phyloP scores from a whole-genome alignment of 2,797 vertebrate genomes.

The Darevskia nairensis region DNA sequence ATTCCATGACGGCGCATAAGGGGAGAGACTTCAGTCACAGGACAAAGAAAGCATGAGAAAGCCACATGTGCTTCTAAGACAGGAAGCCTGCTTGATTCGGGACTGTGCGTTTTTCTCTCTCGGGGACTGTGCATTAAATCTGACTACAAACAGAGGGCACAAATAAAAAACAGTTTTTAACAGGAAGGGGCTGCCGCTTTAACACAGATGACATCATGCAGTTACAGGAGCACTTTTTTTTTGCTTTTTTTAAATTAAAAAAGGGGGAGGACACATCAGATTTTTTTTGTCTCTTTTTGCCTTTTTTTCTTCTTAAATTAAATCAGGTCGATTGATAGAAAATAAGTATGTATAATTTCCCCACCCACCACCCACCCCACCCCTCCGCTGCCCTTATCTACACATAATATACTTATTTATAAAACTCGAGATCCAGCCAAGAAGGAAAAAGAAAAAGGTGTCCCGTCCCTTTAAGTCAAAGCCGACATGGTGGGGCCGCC shows the following conservation, averaged over 20 bases:
- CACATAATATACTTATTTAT: conserved; percentile 80
- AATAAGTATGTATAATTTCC: conserved; percentile 82
- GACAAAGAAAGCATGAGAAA: conserved; percentile 32
- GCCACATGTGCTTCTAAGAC: conserved; percentile 41
- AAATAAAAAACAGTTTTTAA: not conserved
- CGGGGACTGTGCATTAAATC: conserved; percentile 3
- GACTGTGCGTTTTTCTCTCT: not conserved
- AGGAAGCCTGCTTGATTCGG: not conserved
- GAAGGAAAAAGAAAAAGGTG: not conserved
- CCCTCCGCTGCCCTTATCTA: conserved; percentile 74
- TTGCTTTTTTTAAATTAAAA: conserved; percentile 1
- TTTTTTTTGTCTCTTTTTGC: conserved; percentile 63
- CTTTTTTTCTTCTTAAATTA: conserved; percentile 76
- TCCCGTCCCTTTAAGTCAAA: conserved; percentile 67
- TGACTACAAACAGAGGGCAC: not conserved
- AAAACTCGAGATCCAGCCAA: conserved; percentile 63
- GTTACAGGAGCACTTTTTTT: conserved; percentile 26
- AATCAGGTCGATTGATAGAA: conserved; percentile 78
- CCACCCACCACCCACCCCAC: not conserved
- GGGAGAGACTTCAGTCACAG: not conserved
- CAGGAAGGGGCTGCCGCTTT: conserved; percentile 29
- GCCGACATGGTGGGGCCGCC: conserved; percentile 76
- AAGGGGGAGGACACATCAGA: conserved; percentile 22
- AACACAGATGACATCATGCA: conserved; percentile 43
- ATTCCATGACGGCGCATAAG: not conserved